These are phyloP conservation scores for Ditula angustiorana DNA, from an alignment of 2,888 invertebrate genomes.

Conservation along the genomic window DNA sequence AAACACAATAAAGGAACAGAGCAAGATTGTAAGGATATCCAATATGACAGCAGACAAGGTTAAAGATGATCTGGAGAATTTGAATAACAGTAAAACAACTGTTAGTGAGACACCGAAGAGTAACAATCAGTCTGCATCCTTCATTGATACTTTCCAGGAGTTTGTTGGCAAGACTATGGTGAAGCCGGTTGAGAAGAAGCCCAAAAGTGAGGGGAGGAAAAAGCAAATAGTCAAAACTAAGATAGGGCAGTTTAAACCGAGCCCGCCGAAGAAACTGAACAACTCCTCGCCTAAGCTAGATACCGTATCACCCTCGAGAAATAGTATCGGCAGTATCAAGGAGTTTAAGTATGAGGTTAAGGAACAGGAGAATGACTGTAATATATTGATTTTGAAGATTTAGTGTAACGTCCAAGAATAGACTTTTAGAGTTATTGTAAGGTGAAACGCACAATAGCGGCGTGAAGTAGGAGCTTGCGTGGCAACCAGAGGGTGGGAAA, in stretches of 20 bases:
- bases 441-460: not conserved
- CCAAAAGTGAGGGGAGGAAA: conserved; percentile 39
- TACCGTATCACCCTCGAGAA: conserved; percentile 6
- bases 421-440: no score
- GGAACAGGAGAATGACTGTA: conserved; percentile 73
- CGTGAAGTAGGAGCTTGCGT: not conserved
- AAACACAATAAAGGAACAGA: conserved; percentile 18
- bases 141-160: conserved; percentile 25
- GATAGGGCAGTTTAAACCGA: conserved; percentile 63
- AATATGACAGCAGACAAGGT: not conserved
- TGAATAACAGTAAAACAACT: not conserved
- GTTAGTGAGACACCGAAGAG: not conserved
- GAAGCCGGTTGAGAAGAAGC: conserved; percentile 24
- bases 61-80: not conserved
- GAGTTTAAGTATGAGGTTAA: conserved; percentile 68
- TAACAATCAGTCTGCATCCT: conserved; percentile 3
- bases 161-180: conserved; percentile 15
- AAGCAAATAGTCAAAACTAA: conserved; percentile 62
- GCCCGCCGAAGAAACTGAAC: conserved; percentile 39
- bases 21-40: not conserved
- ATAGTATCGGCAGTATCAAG: conserved; percentile 38
- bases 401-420: no score
- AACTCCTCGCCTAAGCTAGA: not conserved
- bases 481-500: no score
- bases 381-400: conserved; percentile 73